A percentile compares a stretch with the other conserved stretches of the same genome.
These are phyloP conservation scores for Threskiornis aethiopicus DNA, from an alignment of 2,797 vertebrate genomes.

Conservation along the genomic window DNA sequence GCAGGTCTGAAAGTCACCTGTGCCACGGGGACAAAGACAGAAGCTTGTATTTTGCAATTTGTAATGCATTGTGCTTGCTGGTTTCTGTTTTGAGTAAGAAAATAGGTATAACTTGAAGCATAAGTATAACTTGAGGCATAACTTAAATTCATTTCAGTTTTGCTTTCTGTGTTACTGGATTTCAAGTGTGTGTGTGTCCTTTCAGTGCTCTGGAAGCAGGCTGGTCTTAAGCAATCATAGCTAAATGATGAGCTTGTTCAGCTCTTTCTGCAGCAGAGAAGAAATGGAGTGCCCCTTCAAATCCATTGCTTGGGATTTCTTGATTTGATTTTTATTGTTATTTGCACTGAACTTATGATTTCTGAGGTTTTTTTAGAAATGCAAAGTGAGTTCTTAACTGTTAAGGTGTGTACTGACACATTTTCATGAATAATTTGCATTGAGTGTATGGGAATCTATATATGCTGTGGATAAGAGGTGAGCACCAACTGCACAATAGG, in stretches of 20 bases:
- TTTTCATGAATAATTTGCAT: neutral
- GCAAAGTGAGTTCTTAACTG: neutral
- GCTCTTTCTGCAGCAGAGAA: neutral
- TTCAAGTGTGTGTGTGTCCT: neutral
- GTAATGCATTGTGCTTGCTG: neutral
- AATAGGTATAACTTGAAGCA: no score
- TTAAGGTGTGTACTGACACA: neutral
- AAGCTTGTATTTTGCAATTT: neutral
- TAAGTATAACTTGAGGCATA: no score
- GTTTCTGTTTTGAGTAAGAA: neutral
- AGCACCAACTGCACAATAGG: neutral
- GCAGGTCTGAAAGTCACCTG: slow-evolving; percentile 9
- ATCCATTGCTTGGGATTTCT: neutral
- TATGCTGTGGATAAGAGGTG: neutral
- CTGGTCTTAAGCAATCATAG: neutral
- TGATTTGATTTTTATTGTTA: neutral
- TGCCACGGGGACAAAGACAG: neutral
- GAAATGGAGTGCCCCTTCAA: neutral
- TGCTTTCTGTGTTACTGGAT: neutral
- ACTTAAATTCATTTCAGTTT: neutral
- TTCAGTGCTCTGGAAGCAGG: neutral
- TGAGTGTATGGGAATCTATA: neutral
- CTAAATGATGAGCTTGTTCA: neutral
- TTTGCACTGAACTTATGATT: neutral
- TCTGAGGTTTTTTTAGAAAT: neutral